Percentiles rank a stretch among this genome's conserved stretches.
Conservation (phyloP, 2,113 vertebrate genomes). For the Rhegmatorhina hoffmannsi region DNA sequence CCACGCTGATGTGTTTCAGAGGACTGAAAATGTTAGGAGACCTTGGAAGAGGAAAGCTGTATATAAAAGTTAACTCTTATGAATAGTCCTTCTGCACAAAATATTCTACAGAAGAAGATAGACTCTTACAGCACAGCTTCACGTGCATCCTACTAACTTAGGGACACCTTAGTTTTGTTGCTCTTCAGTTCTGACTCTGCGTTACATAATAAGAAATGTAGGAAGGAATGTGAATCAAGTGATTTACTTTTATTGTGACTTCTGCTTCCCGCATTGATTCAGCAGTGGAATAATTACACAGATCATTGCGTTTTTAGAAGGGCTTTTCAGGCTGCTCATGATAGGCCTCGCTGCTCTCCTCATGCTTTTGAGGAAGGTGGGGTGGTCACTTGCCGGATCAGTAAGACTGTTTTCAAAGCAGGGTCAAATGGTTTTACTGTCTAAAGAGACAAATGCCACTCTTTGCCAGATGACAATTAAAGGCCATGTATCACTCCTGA, state of each 20-base stretch:
- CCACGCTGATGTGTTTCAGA: not conserved
- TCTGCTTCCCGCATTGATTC: slow-evolving; percentile 12
- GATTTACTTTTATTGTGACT: slow-evolving; percentile 27
- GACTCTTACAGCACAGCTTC: not conserved
- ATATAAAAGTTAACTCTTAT: not conserved
- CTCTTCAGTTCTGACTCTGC: not conserved
- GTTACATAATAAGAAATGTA: not conserved
- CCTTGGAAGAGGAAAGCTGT: not conserved
- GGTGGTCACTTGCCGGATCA: not conserved
- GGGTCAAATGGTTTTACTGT: not conserved
- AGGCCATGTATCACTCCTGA: not conserved
- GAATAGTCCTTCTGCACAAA: not conserved
- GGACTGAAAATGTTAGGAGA: not conserved
- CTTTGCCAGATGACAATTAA: not conserved
- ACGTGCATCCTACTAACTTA: not conserved
- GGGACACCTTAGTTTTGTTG: not conserved
- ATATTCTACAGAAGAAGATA: not conserved
- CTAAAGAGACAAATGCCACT: not conserved
- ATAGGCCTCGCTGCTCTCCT: not conserved
- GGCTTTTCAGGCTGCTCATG: not conserved
- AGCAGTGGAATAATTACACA: slow-evolving; percentile 4
- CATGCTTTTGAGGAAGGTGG: not conserved
- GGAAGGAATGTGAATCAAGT: not conserved
- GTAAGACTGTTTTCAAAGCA: not conserved
- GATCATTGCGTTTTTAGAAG: not conserved